Evolutionary conservation across 2,113 vertebrate species (phyloP).

Genomic region (Misgurnus anguillicaudatus): DNA sequence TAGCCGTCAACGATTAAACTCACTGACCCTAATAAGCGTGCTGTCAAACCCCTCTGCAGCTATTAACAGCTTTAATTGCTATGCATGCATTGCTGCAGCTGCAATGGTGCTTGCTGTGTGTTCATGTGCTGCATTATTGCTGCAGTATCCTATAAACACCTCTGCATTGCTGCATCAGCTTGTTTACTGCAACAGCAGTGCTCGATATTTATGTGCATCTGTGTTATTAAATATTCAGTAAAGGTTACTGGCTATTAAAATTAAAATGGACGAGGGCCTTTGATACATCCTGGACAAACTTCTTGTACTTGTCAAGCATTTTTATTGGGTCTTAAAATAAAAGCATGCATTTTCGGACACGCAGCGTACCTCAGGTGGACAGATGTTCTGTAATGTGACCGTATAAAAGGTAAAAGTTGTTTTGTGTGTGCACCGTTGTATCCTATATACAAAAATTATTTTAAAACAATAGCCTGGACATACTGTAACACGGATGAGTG

Average conservation of each 20-base stretch:
- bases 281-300: too few relatives aligned
- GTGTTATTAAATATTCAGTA: neutral
- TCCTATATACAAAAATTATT: constrained; percentile 11
- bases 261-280: too few relatives aligned
- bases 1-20: constrained; percentile 26
- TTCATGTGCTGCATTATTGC: neutral
- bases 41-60: constrained; percentile 31
- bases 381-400: neutral
- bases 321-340: too few relatives aligned
- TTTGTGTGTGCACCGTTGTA: too few relatives aligned
- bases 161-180: constrained; percentile 41
- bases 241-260: neutral
- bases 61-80: neutral
- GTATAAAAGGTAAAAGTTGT: too few relatives aligned
- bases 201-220: neutral
- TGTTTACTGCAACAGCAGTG: neutral
- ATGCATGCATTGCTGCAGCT: constrained; percentile 9
- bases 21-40: constrained; percentile 29
- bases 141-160: constrained; percentile 20
- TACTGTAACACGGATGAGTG: constrained; percentile 1
- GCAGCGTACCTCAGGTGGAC: neutral
- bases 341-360: neutral
- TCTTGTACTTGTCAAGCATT: too few relatives aligned
- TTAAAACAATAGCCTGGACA: neutral
- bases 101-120: neutral